A percentile compares a stretch with the other conserved stretches of the same genome.
Evolutionary conservation across 2,797 vertebrate species (phyloP).

Genomic region (Chrosomus eos): DNA sequence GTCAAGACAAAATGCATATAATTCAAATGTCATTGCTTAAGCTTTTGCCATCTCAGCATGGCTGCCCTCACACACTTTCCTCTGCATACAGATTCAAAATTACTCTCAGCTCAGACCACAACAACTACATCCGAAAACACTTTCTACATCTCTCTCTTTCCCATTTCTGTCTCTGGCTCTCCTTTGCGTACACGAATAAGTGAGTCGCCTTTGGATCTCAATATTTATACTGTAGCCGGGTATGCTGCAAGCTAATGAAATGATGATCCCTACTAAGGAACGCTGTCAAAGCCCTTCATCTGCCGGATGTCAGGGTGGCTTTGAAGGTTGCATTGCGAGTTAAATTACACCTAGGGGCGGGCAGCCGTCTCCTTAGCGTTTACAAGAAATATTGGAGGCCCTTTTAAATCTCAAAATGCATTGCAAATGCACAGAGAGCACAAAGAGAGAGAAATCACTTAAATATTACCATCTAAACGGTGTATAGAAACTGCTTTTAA

Average conservation of each 20-base stretch:
- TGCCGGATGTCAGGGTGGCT: slow-evolving; percentile 42
- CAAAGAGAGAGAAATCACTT: slow-evolving; percentile 57
- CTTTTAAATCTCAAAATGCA: slow-evolving; percentile 57
- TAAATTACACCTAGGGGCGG: slow-evolving; percentile 59
- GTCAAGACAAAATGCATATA: slow-evolving; percentile 28
- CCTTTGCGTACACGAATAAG: slow-evolving; percentile 57
- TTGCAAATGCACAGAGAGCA: slow-evolving; percentile 51
- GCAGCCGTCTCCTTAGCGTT: slow-evolving; percentile 58
- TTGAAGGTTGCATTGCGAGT: slow-evolving; percentile 56
- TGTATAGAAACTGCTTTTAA: slow-evolving; percentile 60
- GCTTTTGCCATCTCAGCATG: slow-evolving; percentile 49
- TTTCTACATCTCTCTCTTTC: slow-evolving; percentile 40
- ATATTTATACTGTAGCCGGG: slow-evolving; percentile 62
- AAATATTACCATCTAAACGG: slow-evolving; percentile 57
- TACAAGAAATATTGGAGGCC: slow-evolving; percentile 63
- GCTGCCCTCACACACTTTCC: slow-evolving; percentile 19
- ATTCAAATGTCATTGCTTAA: slow-evolving; percentile 41
- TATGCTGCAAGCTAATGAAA: slow-evolving; percentile 67
- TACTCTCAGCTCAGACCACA: slow-evolving; percentile 61
- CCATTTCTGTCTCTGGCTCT: not conserved
- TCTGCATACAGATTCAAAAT: slow-evolving; percentile 69
- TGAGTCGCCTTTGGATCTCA: slow-evolving; percentile 63
- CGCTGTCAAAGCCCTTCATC: slow-evolving; percentile 45
- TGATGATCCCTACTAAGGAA: slow-evolving; percentile 55
- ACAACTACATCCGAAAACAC: slow-evolving; percentile 53